Evolutionary conservation across 2,888 invertebrate species (phyloP).

Genomic region (Zele albiditarsus): DNA sequence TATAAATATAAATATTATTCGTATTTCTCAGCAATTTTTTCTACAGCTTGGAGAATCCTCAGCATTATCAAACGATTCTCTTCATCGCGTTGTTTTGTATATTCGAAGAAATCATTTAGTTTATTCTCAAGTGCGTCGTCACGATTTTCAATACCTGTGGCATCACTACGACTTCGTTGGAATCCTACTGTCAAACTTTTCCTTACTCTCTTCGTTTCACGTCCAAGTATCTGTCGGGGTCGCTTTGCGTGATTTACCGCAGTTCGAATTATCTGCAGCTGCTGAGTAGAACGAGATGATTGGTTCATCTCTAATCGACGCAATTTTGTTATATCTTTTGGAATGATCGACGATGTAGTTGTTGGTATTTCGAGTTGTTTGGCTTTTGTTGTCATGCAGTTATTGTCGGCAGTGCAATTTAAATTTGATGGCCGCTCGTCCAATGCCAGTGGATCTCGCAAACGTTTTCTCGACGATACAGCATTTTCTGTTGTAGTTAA

Average conservation of each 20-base stretch:
- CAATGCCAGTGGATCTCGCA: constrained; percentile 3
- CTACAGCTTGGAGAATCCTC: constrained; percentile 61
- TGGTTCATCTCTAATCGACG: constrained; percentile 32
- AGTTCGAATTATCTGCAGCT: constrained; percentile 36
- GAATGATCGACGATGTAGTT: constrained; percentile 41
- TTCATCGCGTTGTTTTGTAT: constrained; percentile 62
- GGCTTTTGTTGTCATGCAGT: constrained; percentile 1
- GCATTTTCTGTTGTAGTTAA: neutral
- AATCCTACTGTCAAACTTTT: constrained; percentile 28
- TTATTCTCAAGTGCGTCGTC: constrained; percentile 44
- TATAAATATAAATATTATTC: constrained; percentile 39
- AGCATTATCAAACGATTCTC: constrained; percentile 61
- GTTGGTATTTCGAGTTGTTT: neutral
- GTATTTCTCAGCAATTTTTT: constrained; percentile 59
- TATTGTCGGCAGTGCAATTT: neutral
- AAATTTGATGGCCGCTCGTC: constrained; percentile 8
- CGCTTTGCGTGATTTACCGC: constrained; percentile 36
- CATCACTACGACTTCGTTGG: neutral
- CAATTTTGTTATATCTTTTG: constrained; percentile 51
- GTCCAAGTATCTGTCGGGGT: constrained; percentile 20
- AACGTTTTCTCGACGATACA: neutral
- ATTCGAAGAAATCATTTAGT: constrained; percentile 62
- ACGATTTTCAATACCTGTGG: constrained; percentile 5
- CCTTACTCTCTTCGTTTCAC: constrained; percentile 40
- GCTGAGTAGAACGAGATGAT: constrained; percentile 35